These are phyloP conservation scores for Cyphomyrmex costatus DNA, from an alignment of 1,140 invertebrate species.

Conservation along the genomic window DNA sequence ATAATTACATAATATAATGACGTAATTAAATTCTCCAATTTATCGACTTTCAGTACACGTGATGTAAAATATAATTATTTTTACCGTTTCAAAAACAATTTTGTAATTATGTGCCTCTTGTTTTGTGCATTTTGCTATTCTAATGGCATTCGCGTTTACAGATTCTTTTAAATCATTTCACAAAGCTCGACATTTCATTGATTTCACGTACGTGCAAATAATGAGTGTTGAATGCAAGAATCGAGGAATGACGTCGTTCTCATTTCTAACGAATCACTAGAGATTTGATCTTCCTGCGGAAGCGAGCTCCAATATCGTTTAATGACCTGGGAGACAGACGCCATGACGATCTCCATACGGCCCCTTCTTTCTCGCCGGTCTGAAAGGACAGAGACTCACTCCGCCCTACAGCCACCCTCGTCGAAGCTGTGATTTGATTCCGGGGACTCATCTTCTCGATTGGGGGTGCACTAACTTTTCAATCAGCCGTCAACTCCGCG, in stretches of 20 bases:
- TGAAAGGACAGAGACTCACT: background rate
- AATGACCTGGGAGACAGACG: conserved; percentile 82
- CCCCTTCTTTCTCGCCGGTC: conserved; percentile 47
- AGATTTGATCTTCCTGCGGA: conserved; percentile 55
- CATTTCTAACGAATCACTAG: conserved; percentile 58
- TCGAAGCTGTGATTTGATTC: conserved; percentile 81
- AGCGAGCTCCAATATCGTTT: conserved; percentile 75
- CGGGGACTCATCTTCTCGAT: conserved; percentile 81
- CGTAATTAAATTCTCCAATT: background rate
- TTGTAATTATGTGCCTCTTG: background rate
- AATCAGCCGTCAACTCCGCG: conserved; percentile 80
- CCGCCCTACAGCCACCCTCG: conserved; percentile 61
- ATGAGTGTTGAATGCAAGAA: conserved; percentile 6
- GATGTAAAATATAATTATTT: background rate
- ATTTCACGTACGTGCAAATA: background rate
- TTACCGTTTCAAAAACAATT: background rate
- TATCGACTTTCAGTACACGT: background rate
- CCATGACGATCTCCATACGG: conserved; percentile 74
- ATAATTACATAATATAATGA: background rate
- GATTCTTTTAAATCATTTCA: conserved; percentile 13
- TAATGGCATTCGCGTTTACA: background rate
- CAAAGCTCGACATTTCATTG: background rate
- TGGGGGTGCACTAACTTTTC: conserved; percentile 84
- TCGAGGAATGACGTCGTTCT: conserved; percentile 47
- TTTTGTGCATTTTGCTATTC: background rate